phyloP scores from a whole-genome alignment of 2,797 vertebrate genomes.

The Glyptemys insculpta region DNA sequence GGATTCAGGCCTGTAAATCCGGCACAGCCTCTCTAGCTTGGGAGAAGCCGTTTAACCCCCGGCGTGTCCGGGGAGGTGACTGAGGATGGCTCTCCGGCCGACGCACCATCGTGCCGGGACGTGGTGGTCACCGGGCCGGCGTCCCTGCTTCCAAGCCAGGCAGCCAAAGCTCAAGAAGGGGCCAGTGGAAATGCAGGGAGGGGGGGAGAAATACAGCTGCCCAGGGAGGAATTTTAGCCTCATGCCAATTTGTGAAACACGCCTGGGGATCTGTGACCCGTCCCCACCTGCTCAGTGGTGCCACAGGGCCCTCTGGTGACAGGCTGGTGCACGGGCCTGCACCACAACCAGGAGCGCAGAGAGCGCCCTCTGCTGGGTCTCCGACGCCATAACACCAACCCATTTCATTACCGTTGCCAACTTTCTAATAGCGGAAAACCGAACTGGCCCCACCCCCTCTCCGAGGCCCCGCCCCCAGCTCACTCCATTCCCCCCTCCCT shows the following conservation, averaged over 20 bases:
- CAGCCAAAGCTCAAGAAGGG: neutral
- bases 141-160: no score
- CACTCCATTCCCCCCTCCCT: no score
- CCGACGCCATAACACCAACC: no score
- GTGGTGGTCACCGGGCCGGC: no score
- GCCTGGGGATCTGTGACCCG: neutral
- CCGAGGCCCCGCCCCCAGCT: no score
- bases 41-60: neutral
- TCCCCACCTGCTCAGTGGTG: neutral
- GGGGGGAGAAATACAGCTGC: neutral
- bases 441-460: no score
- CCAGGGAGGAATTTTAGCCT: neutral
- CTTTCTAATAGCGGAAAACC: no score
- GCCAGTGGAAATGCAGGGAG: neutral
- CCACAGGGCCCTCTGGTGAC: neutral
- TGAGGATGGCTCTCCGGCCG: neutral
- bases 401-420: no score
- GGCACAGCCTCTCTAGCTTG: neutral
- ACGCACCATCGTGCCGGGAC: no score
- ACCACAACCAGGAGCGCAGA: no score
- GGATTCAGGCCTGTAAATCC: no score
- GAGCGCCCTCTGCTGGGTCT: no score
- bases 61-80: fast-evolving
- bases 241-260: neutral
- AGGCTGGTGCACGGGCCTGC: neutral